These are phyloP conservation scores for Spisula subtruncata DNA, from an alignment of 2,888 invertebrate species.

Conservation along the genomic window DNA sequence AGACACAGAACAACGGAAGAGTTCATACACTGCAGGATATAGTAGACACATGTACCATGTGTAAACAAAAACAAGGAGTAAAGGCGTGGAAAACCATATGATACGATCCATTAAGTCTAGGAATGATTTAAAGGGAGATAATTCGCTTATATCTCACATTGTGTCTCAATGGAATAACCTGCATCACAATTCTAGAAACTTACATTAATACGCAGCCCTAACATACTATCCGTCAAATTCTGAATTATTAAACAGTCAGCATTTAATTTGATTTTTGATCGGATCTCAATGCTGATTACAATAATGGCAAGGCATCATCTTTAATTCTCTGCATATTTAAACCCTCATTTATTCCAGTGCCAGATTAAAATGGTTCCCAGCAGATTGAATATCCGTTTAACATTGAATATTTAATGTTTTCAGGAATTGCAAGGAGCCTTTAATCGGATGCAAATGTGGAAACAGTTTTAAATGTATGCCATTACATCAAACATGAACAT, in stretches of 20 bases:
- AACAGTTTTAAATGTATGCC: not conserved
- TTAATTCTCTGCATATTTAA: constrained; percentile 13
- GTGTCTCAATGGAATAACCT: no score
- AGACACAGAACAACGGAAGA: constrained; percentile 25
- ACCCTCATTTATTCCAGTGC: not conserved
- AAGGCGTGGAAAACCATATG: no score
- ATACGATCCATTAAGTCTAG: no score
- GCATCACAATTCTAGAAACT: no score
- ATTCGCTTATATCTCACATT: not conserved
- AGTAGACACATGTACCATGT: no score
- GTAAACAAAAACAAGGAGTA: no score
- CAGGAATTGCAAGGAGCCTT: not conserved
- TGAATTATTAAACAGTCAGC: not conserved
- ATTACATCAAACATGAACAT: no score
- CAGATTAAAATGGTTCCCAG: not conserved
- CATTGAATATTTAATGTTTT: not conserved
- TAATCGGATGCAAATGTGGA: not conserved
- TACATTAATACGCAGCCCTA: no score
- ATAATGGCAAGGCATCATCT: not conserved
- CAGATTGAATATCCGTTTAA: not conserved
- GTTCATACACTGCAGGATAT: no score
- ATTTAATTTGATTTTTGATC: not conserved
- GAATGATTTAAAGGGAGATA: not conserved
- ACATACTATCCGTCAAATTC: not conserved
- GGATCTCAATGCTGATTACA: not conserved